Base-by-base conservation (phyloP, 2,888 invertebrate species). In the Lasioglossum marginatum region DNA sequence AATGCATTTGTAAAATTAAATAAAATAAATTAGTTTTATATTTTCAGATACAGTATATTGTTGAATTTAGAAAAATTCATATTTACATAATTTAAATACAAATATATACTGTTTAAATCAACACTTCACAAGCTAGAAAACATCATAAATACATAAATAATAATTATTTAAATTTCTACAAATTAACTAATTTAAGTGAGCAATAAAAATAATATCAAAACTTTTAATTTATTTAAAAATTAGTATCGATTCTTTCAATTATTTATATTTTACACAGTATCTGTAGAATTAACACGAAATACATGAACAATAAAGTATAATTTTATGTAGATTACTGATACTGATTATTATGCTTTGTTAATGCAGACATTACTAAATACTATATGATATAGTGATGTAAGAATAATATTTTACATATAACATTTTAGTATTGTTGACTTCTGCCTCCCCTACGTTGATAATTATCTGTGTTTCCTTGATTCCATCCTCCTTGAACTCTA, bases 401-500 rank as follows among this genome's bases (percentile, higher is more conserved):
- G 40, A 52, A 66, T 74, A 57, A 76, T 83, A 76, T 79, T 77
- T 80, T 80, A 80, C 16, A 84, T 16, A 70, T 60, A n/a, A 10
- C 31, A 57, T 71, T 81, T 90, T 68, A 90, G n/a, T 90, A 90
- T 48, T 90, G 89, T 66, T 86, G 83, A 34, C 78, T 83, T 40
- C 81, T 68, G 14, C 82, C 63, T 52, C 88, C 83, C 19, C 90
- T 83, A 4, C 91, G 90, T 57, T 93, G 89, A 86, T 87, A 89
- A 77, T 81, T 87, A 80, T 85, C 86, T 14, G 60, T 19, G 75
- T 90, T 84, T 79, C 95, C 94, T 85, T 94, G 94, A 90, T 94
- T 95, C 94, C 95, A 95, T 82, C 95, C 95, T 43, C 95, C 95
- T 87, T 95, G 95, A 82, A 95, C 95, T 87, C 95, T 92, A 43